phyloP scores from a whole-genome alignment of 2,113 vertebrate genomes.

The Vombatus ursinus region DNA sequence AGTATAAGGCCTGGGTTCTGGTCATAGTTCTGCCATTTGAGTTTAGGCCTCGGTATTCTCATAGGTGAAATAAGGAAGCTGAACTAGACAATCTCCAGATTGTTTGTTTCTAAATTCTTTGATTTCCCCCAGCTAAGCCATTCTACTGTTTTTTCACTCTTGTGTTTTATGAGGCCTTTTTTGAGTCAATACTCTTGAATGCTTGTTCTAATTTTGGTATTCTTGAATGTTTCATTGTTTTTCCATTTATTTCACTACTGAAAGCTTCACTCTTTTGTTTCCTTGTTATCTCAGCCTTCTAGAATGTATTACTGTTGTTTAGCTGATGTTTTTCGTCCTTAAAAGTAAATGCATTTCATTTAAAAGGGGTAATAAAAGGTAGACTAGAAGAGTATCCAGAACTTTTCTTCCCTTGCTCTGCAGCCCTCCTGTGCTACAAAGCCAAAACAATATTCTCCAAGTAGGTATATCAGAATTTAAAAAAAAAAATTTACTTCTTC shows the following conservation, averaged over 20 bases:
- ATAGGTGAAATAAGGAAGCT: background rate
- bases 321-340: background rate
- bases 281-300: slow-evolving; percentile 43
- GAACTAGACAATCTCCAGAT: background rate
- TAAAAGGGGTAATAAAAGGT: background rate
- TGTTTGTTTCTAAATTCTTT: background rate
- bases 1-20: background rate
- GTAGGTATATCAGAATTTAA: background rate
- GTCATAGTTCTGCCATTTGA: background rate
- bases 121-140: background rate
- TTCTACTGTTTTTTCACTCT: background rate
- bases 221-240: background rate
- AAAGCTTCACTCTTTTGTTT: slow-evolving; percentile 16
- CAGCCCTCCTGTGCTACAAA: background rate
- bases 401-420: background rate
- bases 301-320: slow-evolving; percentile 36
- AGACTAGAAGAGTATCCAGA: slow-evolving; percentile 20
- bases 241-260: slow-evolving; percentile 15
- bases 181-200: background rate
- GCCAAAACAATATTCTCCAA: background rate
- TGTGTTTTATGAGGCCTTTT: background rate
- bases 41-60: background rate
- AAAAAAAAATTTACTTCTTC: slow-evolving; percentile 4
- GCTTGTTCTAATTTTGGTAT: slow-evolving; percentile 30
- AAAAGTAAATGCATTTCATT: slow-evolving; percentile 29